These are phyloP conservation scores for Athrips mouffetella DNA, from an alignment of 2,888 invertebrate species.

Conservation along the genomic window DNA sequence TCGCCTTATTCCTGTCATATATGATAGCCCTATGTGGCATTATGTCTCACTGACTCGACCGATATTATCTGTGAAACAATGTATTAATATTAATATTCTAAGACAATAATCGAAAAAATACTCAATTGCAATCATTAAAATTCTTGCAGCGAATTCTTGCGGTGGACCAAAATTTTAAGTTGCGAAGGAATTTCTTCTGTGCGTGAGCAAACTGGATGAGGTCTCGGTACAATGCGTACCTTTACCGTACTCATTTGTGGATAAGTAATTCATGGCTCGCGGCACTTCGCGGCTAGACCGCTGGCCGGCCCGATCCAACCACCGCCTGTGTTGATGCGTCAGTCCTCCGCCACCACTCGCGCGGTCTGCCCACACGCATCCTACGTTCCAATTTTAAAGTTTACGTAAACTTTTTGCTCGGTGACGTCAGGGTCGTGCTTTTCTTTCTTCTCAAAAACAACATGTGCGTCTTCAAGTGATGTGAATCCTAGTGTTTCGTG, in stretches of 20 bases:
- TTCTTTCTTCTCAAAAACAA: too few species aligned
- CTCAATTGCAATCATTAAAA: neutral
- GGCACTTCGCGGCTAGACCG: conserved; percentile 32
- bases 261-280: conserved; percentile 52
- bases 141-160: neutral
- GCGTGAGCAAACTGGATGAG: conserved; percentile 9
- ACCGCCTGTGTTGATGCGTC: conserved; percentile 50
- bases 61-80: too few species aligned
- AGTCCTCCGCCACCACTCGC: conserved; percentile 55
- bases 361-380: conserved; percentile 40
- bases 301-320: conserved; percentile 39
- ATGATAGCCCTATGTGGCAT: too few species aligned
- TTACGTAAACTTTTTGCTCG: neutral
- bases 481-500: conserved; percentile 32
- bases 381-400: conserved; percentile 29
- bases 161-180: neutral
- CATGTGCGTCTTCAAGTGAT: conserved; percentile 29
- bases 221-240: conserved; percentile 25
- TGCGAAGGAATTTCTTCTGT: neutral
- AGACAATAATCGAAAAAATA: neutral
- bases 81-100: too few species aligned
- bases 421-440: conserved; percentile 1
- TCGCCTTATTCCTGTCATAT: too few species aligned
- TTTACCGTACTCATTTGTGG: conserved; percentile 31
- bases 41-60: too few species aligned